Conservation (phyloP, 2,113 vertebrate species). For the Oxyura jamaicensis region DNA sequence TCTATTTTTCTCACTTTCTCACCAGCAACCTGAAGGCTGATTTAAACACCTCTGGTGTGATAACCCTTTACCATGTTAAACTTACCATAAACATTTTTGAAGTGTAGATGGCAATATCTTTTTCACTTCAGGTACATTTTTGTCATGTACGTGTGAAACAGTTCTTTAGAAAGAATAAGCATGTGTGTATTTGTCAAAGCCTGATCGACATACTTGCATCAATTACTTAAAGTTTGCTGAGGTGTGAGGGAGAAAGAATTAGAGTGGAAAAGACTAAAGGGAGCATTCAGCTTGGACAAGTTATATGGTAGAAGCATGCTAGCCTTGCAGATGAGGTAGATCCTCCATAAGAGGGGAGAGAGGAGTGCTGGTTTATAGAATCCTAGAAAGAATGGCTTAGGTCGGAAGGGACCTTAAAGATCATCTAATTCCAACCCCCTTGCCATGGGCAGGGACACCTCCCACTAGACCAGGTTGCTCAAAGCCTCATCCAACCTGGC, state of each 20-base stretch:
- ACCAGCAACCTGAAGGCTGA: background rate
- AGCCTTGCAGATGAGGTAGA: background rate
- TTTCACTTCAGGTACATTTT: background rate
- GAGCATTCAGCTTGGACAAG: background rate
- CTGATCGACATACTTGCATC: background rate
- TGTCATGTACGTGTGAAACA: background rate
- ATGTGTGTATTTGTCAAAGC: background rate
- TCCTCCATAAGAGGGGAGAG: background rate
- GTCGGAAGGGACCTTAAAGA: too few relatives aligned
- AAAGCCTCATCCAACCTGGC: too few relatives aligned
- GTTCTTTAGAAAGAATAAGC: background rate
- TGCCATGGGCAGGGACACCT: too few relatives aligned
- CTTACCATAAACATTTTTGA: background rate
- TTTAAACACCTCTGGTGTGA: background rate
- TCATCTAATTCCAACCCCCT: too few relatives aligned
- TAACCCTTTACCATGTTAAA: background rate
- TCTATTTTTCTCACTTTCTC: background rate
- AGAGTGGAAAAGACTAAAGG: slow-evolving; percentile 2
- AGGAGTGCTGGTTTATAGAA: background rate
- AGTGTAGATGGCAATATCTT: background rate
- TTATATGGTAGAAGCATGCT: background rate
- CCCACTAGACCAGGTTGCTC: too few relatives aligned
- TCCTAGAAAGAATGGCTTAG: too few relatives aligned
- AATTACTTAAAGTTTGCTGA: background rate
- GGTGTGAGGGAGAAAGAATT: background rate